Conservation (phyloP, 2,113 vertebrate species). For the Todiramphus chloris region DNA sequence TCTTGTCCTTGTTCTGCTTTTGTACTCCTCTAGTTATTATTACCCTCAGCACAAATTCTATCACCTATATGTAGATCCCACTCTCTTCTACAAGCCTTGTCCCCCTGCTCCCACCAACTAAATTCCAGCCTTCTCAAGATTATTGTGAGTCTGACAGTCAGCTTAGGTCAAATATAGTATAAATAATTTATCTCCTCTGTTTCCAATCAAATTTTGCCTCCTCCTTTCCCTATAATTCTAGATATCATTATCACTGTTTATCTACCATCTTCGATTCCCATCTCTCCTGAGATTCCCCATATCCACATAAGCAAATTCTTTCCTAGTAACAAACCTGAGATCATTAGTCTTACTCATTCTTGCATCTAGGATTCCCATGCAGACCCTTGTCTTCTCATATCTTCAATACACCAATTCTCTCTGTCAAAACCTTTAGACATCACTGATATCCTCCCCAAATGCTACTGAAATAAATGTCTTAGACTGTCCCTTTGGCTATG, state of each 20-base stretch:
- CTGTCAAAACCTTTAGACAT: not conserved
- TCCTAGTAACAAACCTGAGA: not conserved
- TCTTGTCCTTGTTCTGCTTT: not conserved
- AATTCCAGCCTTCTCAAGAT: not conserved
- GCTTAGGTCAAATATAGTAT: not conserved
- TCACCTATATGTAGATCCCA: not conserved
- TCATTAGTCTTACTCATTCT: not conserved
- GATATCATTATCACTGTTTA: not conserved
- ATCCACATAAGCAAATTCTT: not conserved
- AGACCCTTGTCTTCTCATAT: not conserved
- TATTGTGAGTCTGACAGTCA: not conserved
- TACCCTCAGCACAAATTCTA: not conserved
- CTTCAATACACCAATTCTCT: not conserved
- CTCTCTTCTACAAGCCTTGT: not conserved
- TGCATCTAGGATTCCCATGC: not conserved
- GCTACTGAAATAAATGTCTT: not conserved
- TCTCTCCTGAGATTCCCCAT: not conserved
- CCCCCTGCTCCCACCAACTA: fast-evolving
- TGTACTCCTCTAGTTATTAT: not conserved
- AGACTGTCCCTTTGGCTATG: not conserved
- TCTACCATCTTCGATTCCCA: not conserved
- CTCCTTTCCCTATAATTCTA: not conserved
- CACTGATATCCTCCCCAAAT: not conserved
- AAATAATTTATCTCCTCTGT: not conserved
- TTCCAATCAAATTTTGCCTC: not conserved